These are phyloP conservation scores for Tuberolachnus salignus DNA, from an alignment of 2,888 invertebrate species.

Conservation along the genomic window DNA sequence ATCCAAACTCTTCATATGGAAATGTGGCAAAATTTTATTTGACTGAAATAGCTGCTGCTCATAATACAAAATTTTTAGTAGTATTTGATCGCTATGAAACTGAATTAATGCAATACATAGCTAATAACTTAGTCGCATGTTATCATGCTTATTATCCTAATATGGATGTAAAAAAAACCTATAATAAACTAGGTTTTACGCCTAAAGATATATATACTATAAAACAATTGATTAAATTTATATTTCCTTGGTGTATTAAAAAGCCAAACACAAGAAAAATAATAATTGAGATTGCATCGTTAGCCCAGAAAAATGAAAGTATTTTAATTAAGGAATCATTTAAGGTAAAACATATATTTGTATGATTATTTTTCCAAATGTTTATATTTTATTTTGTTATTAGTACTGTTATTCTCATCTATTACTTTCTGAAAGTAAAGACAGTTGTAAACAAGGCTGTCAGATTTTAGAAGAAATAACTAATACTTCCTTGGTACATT, in stretches of 20 bases:
- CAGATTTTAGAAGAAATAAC: constrained; percentile 48
- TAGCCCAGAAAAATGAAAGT: constrained; percentile 50
- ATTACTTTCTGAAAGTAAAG: constrained; percentile 43
- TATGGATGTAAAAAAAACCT: constrained; percentile 50
- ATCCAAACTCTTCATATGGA: constrained; percentile 68
- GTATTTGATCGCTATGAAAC: constrained; percentile 71
- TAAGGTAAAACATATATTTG: constrained; percentile 32
- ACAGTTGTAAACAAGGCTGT: constrained; percentile 34
- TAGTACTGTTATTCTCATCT: constrained; percentile 53
- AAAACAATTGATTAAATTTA: constrained; percentile 57
- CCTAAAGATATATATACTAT: constrained; percentile 45
- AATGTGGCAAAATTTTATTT: constrained; percentile 68
- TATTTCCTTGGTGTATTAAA: constrained; percentile 57
- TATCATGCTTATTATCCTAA: constrained; percentile 40
- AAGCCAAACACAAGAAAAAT: constrained; percentile 52
- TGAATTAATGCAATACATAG: constrained; percentile 63
- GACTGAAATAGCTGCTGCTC: constrained; percentile 67
- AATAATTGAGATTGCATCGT: constrained; percentile 49
- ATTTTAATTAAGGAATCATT: constrained; percentile 57
- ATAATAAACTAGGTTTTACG: constrained; percentile 48
- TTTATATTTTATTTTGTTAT: constrained; percentile 12
- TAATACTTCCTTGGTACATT: constrained; percentile 36
- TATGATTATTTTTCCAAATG: not conserved
- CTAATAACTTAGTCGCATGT: constrained; percentile 51
- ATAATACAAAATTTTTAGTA: constrained; percentile 66